Evolutionary conservation across 2,888 invertebrate species (phyloP).

Genomic region (Leptopterna dolabrata): DNA sequence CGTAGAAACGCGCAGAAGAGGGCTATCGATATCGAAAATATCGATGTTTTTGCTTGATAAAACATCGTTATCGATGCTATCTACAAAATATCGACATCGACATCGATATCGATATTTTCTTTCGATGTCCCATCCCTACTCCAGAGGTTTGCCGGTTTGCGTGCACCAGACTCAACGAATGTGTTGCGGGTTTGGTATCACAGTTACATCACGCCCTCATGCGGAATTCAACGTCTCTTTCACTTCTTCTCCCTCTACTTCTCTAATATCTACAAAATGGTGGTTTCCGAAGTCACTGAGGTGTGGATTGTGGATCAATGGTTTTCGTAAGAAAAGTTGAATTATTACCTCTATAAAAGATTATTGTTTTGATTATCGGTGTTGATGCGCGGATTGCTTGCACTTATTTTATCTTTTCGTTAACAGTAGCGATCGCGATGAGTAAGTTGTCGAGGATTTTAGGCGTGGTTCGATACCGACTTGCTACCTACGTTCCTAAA

Average conservation of each 20-base stretch:
- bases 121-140: too few species aligned
- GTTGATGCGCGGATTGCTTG: not conserved
- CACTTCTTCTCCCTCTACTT: not conserved
- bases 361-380: not conserved
- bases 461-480: slow-evolving; percentile 12
- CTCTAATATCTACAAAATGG: not conserved
- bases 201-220: not conserved
- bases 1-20: too few species aligned
- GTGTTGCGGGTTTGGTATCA: not conserved
- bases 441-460: slow-evolving; percentile 33
- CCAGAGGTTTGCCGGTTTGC: not conserved
- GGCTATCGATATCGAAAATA: too few species aligned
- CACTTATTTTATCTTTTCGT: not conserved
- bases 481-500: not conserved
- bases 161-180: not conserved
- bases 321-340: too few species aligned
- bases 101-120: too few species aligned
- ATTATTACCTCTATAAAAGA: too few species aligned
- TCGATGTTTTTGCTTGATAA: too few species aligned
- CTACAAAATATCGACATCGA: too few species aligned
- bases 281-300: not conserved
- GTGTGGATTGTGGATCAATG: too few species aligned
- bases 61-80: too few species aligned
- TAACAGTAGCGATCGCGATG: not conserved
- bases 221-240: too few species aligned